These are phyloP conservation scores for Amblyjoppa fuscipennis DNA, from an alignment of 2,888 invertebrate genomes.

Conservation along the genomic window DNA sequence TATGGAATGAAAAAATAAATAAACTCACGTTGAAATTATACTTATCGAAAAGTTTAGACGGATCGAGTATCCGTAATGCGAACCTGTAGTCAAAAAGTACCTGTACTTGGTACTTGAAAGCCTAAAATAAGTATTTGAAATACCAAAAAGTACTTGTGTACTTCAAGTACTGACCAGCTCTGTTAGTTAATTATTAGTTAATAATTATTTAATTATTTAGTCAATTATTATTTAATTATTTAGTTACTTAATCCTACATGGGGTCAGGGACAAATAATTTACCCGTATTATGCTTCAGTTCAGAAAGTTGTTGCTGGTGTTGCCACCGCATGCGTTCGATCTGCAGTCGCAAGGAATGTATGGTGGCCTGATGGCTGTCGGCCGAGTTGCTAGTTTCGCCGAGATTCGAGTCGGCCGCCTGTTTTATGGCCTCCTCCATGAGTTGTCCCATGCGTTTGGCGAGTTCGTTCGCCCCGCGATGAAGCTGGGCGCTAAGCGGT, in stretches of 20 bases:
- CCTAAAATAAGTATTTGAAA: too few relatives aligned
- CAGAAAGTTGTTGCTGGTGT: conserved; percentile 91
- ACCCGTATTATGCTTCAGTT: conserved; percentile 91
- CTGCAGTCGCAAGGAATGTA: conserved; percentile 88
- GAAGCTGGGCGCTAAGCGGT: conserved; percentile 79
- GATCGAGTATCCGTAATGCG: too few relatives aligned
- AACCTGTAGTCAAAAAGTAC: too few relatives aligned
- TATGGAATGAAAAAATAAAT: too few relatives aligned
- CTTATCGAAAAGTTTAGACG: too few relatives aligned
- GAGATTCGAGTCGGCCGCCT: conserved; percentile 69
- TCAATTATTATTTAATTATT: too few relatives aligned
- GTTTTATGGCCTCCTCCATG: conserved; percentile 81
- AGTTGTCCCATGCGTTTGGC: conserved; percentile 80
- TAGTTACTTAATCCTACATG: background rate
- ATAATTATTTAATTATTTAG: too few relatives aligned
- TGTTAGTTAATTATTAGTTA: too few relatives aligned
- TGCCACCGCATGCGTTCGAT: conserved; percentile 90
- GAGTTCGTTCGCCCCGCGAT: conserved; percentile 79
- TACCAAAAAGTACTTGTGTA: too few relatives aligned
- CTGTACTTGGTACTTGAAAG: too few relatives aligned
- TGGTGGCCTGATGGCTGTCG: conserved; percentile 87
- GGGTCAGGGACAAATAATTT: conserved; percentile 45
- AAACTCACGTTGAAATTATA: too few relatives aligned
- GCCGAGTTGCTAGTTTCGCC: conserved; percentile 67
- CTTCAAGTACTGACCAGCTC: too few relatives aligned